Evolutionary conservation across 2,113 vertebrate genomes (phyloP), one percentile per base, ranked within the genome.

Genomic region (Mirza zaza): DNA sequence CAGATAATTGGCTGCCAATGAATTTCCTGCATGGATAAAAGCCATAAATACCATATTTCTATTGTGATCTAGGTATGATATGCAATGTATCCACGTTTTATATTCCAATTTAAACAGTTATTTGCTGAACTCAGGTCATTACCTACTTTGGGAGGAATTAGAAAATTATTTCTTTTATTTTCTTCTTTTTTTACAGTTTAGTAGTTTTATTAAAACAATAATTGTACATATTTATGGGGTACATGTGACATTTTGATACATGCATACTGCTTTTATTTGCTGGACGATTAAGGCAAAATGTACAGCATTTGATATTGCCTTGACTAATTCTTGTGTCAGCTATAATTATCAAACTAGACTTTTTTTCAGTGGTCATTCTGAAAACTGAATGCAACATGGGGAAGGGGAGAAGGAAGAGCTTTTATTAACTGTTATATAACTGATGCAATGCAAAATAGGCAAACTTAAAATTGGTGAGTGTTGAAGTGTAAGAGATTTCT

Each of bases 1-100:
- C 20, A 95, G 77, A 25, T 97, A 96, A 98, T 87, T 97, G 90
- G n/a, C 45, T 93, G 57, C 96, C 96, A 87, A 95, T 96, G 88
- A 87, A 88, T 71, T 91, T 61, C 25, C 27, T 81, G n/a, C 71
- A 71, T 68, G 71, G 21, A 81, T 73, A 79, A 92, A 96, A 96
- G 45, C 45, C 61, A 95, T 87, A 93, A 97, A 83, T 86, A 59
- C 15, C 57, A 55, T 70, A 50, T 88, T 87, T 86, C 77, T 87
- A 48, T 52, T 85, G 42, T 85, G 57, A 92, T 68, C 70, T 29
- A 70, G 52, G 12, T 52, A 65, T 92, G 50, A 84, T 50, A 79
- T 18, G 39, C n/a, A 77, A 27, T 52, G 17, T 90, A 25, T 88
- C 82, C 9, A 4, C 48, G 36, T 84, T 93, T 91, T 87, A 71